A percentile compares a stretch with the other conserved stretches of the same genome.
Conservation (phyloP, 1,140 invertebrate genomes). For the Yoshiicerus persimilis region DNA sequence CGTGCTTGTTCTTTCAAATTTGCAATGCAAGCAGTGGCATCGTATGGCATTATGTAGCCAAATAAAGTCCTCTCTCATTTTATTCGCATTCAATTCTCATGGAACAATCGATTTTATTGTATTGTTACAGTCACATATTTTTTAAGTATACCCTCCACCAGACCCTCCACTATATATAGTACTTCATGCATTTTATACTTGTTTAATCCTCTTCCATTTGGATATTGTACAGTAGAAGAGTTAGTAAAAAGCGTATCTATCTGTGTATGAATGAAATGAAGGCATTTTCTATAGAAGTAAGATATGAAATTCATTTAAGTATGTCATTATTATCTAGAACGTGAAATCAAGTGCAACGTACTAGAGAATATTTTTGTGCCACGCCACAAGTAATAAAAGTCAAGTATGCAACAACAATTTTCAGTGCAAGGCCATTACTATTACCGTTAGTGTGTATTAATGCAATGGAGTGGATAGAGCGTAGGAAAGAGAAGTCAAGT, state of each 20-base stretch:
- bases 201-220: too few relatives aligned
- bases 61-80: not conserved
- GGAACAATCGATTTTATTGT: not conserved
- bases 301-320: not conserved
- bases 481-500: not conserved
- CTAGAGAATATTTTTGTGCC: not conserved
- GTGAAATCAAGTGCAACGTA: not conserved
- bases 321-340: not conserved
- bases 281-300: too few relatives aligned
- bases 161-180: too few relatives aligned
- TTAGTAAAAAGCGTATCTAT: too few relatives aligned
- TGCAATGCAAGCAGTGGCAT: not conserved
- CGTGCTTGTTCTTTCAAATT: not conserved
- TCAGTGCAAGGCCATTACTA: not conserved
- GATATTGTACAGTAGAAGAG: too few relatives aligned
- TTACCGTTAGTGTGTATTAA: not conserved
- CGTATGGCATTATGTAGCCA: not conserved
- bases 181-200: too few relatives aligned
- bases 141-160: not conserved
- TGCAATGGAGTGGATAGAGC: not conserved
- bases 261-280: too few relatives aligned
- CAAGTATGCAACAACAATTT: not conserved
- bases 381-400: not conserved
- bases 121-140: not conserved
- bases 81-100: not conserved